Evolutionary conservation across 2,113 vertebrate genomes (phyloP).

Genomic region (Todiramphus chloris): DNA sequence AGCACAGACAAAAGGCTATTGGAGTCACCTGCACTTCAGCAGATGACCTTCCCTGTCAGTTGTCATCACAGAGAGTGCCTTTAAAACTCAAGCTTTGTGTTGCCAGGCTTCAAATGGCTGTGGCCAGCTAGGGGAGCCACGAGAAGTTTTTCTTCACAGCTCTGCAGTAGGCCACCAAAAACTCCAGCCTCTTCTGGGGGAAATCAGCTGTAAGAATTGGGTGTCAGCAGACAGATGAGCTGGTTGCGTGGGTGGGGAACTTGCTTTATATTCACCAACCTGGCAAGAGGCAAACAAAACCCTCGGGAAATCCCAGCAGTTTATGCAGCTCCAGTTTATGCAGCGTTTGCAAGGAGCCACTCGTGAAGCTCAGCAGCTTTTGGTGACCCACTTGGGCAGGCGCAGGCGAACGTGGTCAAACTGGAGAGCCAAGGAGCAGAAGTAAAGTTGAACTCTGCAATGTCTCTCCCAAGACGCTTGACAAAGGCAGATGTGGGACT

Average conservation of each 20-base stretch:
- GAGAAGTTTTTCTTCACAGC: background rate
- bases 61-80: background rate
- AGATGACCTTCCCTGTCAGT: background rate
- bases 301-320: background rate
- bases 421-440: background rate
- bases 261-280: background rate
- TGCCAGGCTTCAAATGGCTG: background rate
- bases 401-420: fast-evolving
- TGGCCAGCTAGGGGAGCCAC: background rate
- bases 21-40: background rate
- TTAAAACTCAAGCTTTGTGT: background rate
- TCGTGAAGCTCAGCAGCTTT: background rate
- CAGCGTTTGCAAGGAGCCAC: background rate
- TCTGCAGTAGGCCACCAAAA: background rate
- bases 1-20: background rate
- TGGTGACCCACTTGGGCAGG: background rate
- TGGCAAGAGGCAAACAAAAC: background rate
- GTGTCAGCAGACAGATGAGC: background rate
- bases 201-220: background rate
- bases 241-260: background rate
- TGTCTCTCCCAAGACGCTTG: background rate
- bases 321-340: background rate
- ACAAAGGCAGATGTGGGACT: background rate
- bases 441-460: background rate
- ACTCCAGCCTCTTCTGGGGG: fast-evolving